Percentiles rank a stretch among this genome's conserved stretches.
Evolutionary conservation across 2,888 invertebrate species (phyloP).

Genomic region (Toxonevra muliebris): DNA sequence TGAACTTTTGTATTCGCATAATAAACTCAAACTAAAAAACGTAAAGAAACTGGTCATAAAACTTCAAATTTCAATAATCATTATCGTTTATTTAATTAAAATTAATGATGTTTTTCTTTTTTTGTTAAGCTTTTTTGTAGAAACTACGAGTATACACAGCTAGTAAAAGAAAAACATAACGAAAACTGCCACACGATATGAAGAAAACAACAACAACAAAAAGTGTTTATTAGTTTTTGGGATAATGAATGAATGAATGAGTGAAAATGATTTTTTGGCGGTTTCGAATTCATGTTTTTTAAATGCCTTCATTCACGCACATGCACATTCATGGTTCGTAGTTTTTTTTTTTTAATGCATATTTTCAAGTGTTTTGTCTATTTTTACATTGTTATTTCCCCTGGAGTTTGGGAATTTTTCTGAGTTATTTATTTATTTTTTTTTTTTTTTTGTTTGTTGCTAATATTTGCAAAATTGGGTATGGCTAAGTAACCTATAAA

Average conservation of each 20-base stretch:
- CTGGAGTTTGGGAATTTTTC: no score
- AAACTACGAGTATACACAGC: slow-evolving; percentile 7
- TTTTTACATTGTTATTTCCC: no score
- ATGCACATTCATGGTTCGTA: background rate
- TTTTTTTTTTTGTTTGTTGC: no score
- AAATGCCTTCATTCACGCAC: background rate
- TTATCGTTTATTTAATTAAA: slow-evolving; percentile 40
- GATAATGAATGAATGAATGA: background rate
- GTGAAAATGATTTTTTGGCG: background rate
- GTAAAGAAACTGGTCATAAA: slow-evolving; percentile 11
- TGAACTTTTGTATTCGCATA: background rate
- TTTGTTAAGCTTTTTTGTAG: slow-evolving; percentile 19
- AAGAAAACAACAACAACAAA: background rate
- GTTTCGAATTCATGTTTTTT: background rate
- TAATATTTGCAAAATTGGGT: no score
- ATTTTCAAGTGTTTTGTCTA: no score
- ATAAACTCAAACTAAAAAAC: background rate
- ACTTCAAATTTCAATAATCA: slow-evolving; percentile 21
- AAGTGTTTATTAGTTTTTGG: background rate
- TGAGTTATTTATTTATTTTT: no score
- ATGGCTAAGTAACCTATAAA: no score
- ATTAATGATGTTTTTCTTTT: slow-evolving; percentile 37
- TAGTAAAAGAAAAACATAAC: no score
- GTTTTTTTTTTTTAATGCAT: background rate
- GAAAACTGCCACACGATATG: background rate